A percentile compares a stretch with the other conserved stretches of the same genome.
Evolutionary conservation across 2,888 invertebrate species (phyloP).

Genomic region (Himalopsyche tibetana): DNA sequence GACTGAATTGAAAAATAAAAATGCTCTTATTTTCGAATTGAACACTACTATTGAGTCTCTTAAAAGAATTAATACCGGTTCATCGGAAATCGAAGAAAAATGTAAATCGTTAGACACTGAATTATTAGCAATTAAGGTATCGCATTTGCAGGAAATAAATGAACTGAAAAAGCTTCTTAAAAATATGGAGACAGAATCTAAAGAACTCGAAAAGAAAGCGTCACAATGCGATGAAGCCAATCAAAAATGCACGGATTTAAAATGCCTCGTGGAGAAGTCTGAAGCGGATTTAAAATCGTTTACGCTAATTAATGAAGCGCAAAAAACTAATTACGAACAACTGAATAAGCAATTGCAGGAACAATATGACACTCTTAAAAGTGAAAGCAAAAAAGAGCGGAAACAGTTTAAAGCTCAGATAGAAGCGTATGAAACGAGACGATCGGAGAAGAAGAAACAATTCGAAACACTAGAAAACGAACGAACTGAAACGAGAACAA

Average conservation of each 20-base stretch:
- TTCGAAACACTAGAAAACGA: conserved; percentile 72
- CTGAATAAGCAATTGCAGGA: conserved; percentile 73
- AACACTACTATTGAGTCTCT: conserved; percentile 72
- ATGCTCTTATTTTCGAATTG: conserved; percentile 67
- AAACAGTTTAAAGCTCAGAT: conserved; percentile 78
- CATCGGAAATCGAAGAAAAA: conserved; percentile 56
- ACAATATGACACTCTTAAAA: conserved; percentile 74
- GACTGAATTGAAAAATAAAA: conserved; percentile 62
- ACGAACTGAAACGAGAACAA: conserved; percentile 71
- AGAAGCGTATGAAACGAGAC: conserved; percentile 75
- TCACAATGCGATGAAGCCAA: conserved; percentile 71
- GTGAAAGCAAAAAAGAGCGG: conserved; percentile 75
- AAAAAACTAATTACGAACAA: conserved; percentile 75
- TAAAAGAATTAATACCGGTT: conserved; percentile 69
- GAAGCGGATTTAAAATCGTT: conserved; percentile 74
- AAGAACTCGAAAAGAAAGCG: conserved; percentile 70
- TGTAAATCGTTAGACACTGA: conserved; percentile 61
- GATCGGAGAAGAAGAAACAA: conserved; percentile 72
- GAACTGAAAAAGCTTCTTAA: conserved; percentile 59
- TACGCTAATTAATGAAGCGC: conserved; percentile 74
- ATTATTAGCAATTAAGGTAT: conserved; percentile 57
- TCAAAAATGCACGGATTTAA: conserved; percentile 72
- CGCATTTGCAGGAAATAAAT: conserved; percentile 58
- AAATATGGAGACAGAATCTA: conserved; percentile 68
- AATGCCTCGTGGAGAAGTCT: conserved; percentile 72